phyloP scores from a whole-genome alignment of 2,797 vertebrate species.

The Leptatherina wallacei region DNA sequence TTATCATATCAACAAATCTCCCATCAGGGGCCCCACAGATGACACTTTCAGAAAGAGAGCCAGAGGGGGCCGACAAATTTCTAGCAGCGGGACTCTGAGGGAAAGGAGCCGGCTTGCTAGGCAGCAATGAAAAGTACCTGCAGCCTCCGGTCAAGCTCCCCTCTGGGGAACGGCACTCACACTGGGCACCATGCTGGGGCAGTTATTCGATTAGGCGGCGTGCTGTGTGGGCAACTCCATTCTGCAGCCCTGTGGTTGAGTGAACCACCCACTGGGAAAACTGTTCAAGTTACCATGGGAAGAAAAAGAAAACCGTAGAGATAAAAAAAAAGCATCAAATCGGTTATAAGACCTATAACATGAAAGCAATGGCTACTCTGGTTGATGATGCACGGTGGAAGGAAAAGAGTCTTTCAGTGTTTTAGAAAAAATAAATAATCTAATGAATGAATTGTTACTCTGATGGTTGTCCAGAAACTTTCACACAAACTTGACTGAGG shows the following conservation, averaged over 20 bases:
- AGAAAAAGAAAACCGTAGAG: constrained; percentile 56
- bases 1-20: constrained; percentile 89
- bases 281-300: constrained; percentile 64
- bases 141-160: constrained; percentile 84
- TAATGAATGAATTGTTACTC: neutral
- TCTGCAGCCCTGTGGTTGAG: constrained; percentile 69
- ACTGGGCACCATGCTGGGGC: constrained; percentile 88
- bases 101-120: constrained; percentile 81
- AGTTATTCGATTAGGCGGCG: constrained; percentile 89
- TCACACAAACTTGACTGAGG: neutral
- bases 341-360: constrained; percentile 38
- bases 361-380: constrained; percentile 47
- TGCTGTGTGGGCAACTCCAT: constrained; percentile 84
- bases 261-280: constrained; percentile 79
- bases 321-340: constrained; percentile 67
- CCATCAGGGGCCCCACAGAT: constrained; percentile 80
- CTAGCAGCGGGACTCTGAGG: constrained; percentile 79
- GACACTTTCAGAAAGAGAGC: constrained; percentile 83
- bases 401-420: constrained; percentile 28
- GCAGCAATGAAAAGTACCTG: constrained; percentile 91
- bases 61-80: constrained; percentile 85
- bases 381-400: constrained; percentile 21
- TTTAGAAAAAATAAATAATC: neutral
- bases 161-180: constrained; percentile 81
- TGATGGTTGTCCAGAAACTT: neutral